Evolutionary conservation across 2,888 invertebrate genomes (phyloP), one percentile per base, ranked within the genome.

Genomic region (Amblyteles armatorius): DNA sequence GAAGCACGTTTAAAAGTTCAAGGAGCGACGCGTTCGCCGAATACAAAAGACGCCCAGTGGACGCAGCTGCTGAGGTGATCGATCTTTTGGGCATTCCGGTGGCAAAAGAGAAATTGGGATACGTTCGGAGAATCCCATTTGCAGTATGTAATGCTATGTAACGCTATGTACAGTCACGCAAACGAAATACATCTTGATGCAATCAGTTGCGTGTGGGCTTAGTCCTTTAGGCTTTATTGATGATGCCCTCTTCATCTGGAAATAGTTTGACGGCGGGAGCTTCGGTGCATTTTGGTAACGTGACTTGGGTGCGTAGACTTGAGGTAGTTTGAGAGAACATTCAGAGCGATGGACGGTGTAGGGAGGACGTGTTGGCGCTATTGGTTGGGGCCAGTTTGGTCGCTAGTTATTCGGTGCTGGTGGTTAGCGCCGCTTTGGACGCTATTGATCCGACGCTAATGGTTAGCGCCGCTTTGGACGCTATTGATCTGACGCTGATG

Each of bases 1-100:
- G 80, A 72, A 36, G 67, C 52, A 22, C 50, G 48, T 81, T 63
- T 84, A 73, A 81, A 81, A 68, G 81, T 84, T 84, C 73, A 78
- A 73, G 29, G 68, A 55, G 3, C 69, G 36, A 57, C 55, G 11
- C 60, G 26, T 52, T 29, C n/a, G 11, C 40, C 44, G n/a, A 50
- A 65, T 52, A 50, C 44, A 33, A 65, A 68, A 19, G 50, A 69
- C 9, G 26, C 36, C 67, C 16, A 52, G 50, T 26, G 36, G 40
- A 76, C 63, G 0, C 50, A 36, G 65, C 36, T 65, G 65, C 36
- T 6, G 52, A 76, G 22, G 13, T 16, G 48, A 50, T 65, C 36
- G 50, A 50, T 76, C 50, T 60, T 48, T 7, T 5, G 19, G 19
- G 52, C 52, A n/a, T 33, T 63, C 29, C 2, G 33, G 16, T 13